Conservation (phyloP, 2,113 vertebrate species). For the Pollachius pollachius region DNA sequence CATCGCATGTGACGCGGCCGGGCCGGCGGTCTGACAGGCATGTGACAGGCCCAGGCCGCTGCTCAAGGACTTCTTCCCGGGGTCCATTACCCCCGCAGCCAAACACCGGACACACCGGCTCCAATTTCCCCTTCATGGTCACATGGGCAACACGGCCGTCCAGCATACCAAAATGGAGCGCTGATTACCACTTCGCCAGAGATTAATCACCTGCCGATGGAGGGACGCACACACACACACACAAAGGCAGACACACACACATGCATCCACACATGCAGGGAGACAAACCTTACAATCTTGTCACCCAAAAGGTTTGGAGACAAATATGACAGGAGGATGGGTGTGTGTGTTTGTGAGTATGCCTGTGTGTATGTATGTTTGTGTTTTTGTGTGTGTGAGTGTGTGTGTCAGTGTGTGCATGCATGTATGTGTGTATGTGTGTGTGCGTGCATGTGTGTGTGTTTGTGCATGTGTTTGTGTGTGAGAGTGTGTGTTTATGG, state of each 20-base stretch:
- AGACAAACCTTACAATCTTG: background rate
- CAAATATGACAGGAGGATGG: too few species aligned
- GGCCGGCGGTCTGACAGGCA: constrained; percentile 68
- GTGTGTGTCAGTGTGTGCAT: too few species aligned
- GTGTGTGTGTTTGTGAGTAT: too few species aligned
- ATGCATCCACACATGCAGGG: background rate
- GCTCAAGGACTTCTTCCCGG: constrained; percentile 68
- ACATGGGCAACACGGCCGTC: constrained; percentile 39
- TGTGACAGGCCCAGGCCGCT: constrained; percentile 63
- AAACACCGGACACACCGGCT: constrained; percentile 6
- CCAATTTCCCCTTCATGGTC: constrained; percentile 70
- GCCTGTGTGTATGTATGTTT: too few species aligned
- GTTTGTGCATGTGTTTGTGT: too few species aligned
- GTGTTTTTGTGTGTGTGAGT: too few species aligned
- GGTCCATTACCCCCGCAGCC: constrained; percentile 64
- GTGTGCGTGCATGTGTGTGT: too few species aligned
- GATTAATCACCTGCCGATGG: constrained; percentile 46
- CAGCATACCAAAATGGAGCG: constrained; percentile 60
- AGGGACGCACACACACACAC: constrained; percentile 43
- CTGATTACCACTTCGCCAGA: constrained; percentile 61
- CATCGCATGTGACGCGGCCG: constrained; percentile 65
- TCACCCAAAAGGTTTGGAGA: too few species aligned
- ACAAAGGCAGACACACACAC: constrained; percentile 9
- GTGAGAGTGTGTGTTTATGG: too few species aligned
- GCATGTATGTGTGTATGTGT: too few species aligned